A percentile compares a stretch with the other conserved stretches of the same genome.
phyloP scores from a whole-genome alignment of 2,113 vertebrate genomes.

The Bujurquina vittata region DNA sequence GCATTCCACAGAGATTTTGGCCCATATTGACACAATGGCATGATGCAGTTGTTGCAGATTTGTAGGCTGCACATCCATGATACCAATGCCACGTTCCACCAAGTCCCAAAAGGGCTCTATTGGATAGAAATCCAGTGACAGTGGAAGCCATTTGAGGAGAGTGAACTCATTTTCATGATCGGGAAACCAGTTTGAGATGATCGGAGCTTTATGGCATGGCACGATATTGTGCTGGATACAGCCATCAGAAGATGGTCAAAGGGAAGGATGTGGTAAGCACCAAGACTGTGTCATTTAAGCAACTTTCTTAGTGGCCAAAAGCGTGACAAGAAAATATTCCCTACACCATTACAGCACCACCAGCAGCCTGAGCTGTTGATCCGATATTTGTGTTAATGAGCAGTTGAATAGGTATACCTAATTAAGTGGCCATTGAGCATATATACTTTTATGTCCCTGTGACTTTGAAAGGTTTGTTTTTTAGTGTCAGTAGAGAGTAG shows the following conservation, averaged over 20 bases:
- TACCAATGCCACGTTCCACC: not conserved
- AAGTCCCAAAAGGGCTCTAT: not conserved
- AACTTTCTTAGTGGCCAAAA: not conserved
- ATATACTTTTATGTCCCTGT: not conserved
- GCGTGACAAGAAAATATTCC: not conserved
- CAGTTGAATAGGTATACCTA: not conserved
- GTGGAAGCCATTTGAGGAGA: not conserved
- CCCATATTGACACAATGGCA: too few species aligned
- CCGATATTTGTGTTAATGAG: not conserved
- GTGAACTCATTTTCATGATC: not conserved
- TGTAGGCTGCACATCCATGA: too few species aligned
- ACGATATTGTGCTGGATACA: not conserved
- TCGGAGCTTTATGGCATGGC: not conserved
- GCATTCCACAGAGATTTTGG: not conserved
- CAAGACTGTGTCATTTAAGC: not conserved
- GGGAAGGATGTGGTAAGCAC: not conserved
- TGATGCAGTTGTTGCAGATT: too few species aligned
- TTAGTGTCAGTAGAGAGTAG: not conserved
- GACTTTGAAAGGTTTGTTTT: constrained; percentile 3
- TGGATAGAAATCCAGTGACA: not conserved
- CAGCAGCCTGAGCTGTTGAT: not conserved
- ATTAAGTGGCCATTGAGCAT: not conserved
- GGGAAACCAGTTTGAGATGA: not conserved
- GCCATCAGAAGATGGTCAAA: not conserved
- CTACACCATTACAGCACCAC: not conserved